Evolutionary conservation across 2,113 vertebrate genomes (phyloP).

Genomic region (Paracyprichromis sp.): DNA sequence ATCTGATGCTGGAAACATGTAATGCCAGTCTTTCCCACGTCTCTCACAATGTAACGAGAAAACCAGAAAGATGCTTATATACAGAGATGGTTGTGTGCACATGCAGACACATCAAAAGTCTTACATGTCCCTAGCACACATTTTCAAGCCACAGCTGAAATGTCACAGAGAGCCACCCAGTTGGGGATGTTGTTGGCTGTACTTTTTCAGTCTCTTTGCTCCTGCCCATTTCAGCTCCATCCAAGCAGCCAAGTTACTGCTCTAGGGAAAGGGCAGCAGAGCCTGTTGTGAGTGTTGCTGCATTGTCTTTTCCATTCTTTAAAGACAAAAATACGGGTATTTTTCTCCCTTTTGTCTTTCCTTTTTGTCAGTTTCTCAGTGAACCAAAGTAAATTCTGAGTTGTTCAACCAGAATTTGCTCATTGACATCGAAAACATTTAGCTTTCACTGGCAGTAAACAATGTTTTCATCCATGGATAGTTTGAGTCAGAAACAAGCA

Average conservation of each 20-base stretch:
- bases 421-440: background rate
- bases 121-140: conserved; percentile 11
- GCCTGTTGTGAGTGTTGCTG: conserved; percentile 12
- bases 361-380: background rate
- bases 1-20: background rate
- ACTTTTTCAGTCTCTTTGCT: conserved; percentile 25
- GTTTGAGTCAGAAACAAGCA: conserved; percentile 1
- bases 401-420: conserved; percentile 2
- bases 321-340: background rate
- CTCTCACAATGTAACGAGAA: background rate
- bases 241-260: conserved; percentile 23
- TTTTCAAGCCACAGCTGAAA: conserved; percentile 19
- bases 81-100: background rate
- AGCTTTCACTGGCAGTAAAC: conserved; percentile 21
- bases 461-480: background rate
- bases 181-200: conserved; percentile 31
- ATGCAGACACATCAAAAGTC: background rate
- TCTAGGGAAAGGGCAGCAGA: background rate
- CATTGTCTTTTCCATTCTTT: background rate
- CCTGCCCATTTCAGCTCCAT: conserved; percentile 11
- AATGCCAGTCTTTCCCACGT: background rate
- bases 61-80: background rate
- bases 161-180: conserved; percentile 17
- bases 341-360: background rate
- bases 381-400: conserved; percentile 11